Conservation (phyloP, 2,888 invertebrate species). For the Aphidius colemani region DNA sequence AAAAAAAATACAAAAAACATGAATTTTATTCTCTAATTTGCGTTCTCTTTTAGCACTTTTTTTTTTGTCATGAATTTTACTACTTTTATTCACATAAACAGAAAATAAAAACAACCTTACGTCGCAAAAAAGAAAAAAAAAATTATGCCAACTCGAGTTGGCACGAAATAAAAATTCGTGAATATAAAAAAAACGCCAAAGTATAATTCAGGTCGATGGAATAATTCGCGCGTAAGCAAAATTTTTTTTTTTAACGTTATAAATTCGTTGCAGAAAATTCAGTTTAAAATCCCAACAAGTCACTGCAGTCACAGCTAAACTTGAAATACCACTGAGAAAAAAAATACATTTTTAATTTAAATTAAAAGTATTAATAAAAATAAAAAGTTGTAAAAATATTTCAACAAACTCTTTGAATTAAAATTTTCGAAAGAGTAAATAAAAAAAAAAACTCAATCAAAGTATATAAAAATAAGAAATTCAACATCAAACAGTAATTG, state of each 20-base stretch:
- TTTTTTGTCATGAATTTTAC: neutral
- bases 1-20: neutral
- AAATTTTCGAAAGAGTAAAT: neutral
- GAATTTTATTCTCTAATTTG: neutral
- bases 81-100: neutral
- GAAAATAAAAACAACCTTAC: neutral
- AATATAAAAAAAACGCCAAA: conserved; percentile 9
- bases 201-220: conserved; percentile 16
- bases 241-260: neutral
- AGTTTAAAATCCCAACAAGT: no score
- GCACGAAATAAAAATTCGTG: neutral
- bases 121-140: neutral
- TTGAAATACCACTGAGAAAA: no score
- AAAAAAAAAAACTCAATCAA: neutral
- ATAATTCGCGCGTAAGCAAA: conserved; percentile 14
- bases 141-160: neutral
- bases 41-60: no score
- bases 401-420: no score
- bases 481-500: neutral
- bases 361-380: no score
- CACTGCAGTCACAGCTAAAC: no score
- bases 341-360: no score
- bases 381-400: no score
- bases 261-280: neutral
- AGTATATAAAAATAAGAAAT: conserved; percentile 10